phyloP scores from a whole-genome alignment of 2,113 vertebrate genomes.

The Corythaeola cristata region DNA sequence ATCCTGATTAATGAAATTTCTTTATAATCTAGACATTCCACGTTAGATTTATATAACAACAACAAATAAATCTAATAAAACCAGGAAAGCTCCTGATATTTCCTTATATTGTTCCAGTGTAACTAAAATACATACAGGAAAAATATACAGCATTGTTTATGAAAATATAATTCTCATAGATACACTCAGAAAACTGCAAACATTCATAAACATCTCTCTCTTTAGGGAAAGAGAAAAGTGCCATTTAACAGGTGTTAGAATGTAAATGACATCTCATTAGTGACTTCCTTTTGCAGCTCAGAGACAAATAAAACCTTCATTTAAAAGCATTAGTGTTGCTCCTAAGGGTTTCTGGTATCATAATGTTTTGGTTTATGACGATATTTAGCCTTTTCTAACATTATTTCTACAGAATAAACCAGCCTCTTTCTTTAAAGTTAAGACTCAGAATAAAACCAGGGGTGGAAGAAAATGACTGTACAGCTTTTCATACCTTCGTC shows the following conservation, averaged over 20 bases:
- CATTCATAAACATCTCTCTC: conserved; percentile 82
- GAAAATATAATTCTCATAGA: conserved; percentile 78
- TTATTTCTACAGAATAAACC: conserved; percentile 75
- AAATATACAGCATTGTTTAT: conserved; percentile 73
- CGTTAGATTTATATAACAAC: conserved; percentile 39
- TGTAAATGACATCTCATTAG: conserved; percentile 86
- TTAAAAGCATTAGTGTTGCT: conserved; percentile 81
- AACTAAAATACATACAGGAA: conserved; percentile 51
- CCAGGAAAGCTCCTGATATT: conserved; percentile 48
- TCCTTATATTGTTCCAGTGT: not conserved
- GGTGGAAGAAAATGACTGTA: not conserved
- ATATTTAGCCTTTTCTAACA: conserved; percentile 74
- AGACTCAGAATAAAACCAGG: conserved; percentile 42
- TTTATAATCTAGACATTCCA: conserved; percentile 54
- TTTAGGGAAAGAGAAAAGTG: conserved; percentile 82
- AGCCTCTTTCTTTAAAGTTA: conserved; percentile 62
- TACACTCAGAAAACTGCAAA: conserved; percentile 78
- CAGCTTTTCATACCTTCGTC: not conserved
- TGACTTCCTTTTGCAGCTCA: conserved; percentile 77
- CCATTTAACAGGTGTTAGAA: conserved; percentile 86
- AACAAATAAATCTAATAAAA: conserved; percentile 58
- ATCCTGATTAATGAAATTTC: conserved; percentile 69
- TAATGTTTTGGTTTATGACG: conserved; percentile 80
- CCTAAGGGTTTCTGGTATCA: conserved; percentile 78
- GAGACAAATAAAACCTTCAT: conserved; percentile 83